A percentile compares a stretch with the other conserved stretches of the same genome.
These are phyloP conservation scores for Penaeus indicus DNA, from an alignment of 1,140 invertebrate species.

Conservation along the genomic window DNA sequence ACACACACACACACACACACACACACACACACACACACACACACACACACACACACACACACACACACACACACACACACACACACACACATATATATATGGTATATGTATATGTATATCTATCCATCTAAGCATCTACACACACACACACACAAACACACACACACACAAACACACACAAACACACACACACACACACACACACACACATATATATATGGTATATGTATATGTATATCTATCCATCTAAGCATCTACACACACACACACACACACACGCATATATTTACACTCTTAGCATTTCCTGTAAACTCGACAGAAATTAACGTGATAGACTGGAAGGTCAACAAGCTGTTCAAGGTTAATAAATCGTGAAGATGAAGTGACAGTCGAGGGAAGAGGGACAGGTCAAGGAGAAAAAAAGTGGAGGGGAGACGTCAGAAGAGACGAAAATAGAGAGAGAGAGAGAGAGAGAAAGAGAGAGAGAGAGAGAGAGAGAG, in stretches of 20 bases:
- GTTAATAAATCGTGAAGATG: not conserved
- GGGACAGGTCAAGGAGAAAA: not conserved
- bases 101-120: no score
- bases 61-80: not conserved
- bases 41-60: not conserved
- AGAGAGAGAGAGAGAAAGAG: conserved; percentile 15
- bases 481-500: conserved; percentile 4
- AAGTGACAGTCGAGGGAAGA: not conserved
- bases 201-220: no score
- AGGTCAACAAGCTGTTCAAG: not conserved
- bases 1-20: not conserved
- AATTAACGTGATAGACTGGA: not conserved
- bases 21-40: not conserved
- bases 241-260: no score
- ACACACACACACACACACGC: not conserved
- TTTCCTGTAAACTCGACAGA: not conserved
- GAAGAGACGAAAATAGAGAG: not conserved
- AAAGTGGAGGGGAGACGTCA: not conserved
- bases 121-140: no score
- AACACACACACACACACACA: no score
- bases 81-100: not conserved
- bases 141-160: no score
- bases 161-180: no score
- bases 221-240: no score
- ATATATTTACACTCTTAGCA: not conserved